Conservation (phyloP, 2,888 invertebrate genomes). For the Agrypnus murinus region DNA sequence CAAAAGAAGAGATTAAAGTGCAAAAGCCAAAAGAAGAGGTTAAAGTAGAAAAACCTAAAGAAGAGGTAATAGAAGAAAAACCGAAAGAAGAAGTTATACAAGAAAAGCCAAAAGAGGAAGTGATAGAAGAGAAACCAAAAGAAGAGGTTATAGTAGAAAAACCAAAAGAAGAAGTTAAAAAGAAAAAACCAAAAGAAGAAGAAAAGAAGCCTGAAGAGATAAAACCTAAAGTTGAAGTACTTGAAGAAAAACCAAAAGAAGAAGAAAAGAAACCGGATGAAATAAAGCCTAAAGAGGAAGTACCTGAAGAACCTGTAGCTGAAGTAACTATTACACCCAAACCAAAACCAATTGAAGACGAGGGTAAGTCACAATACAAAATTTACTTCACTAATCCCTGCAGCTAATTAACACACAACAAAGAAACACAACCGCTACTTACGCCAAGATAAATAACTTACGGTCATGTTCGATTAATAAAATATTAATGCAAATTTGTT, state of each 20-base stretch:
- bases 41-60: too few relatives aligned
- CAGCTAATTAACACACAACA: conserved; percentile 58
- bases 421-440: conserved; percentile 56
- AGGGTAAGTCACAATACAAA: conserved; percentile 74
- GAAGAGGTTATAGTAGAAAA: conserved; percentile 17
- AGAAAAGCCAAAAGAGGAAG: too few relatives aligned
- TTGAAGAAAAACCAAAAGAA: conserved; percentile 54
- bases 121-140: neutral
- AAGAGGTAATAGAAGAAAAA: too few relatives aligned
- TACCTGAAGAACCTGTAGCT: conserved; percentile 55
- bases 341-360: conserved; percentile 73
- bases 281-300: conserved; percentile 61
- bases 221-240: conserved; percentile 55
- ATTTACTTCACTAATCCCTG: conserved; percentile 50
- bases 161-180: conserved; percentile 42
- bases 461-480: too few relatives aligned
- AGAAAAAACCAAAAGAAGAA: conserved; percentile 32
- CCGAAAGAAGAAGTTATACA: too few relatives aligned
- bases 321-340: conserved; percentile 70
- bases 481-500: conserved; percentile 53
- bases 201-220: conserved; percentile 59
- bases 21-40: too few relatives aligned
- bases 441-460: conserved; percentile 61
- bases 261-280: conserved; percentile 61
- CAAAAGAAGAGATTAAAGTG: conserved; percentile 31